These are phyloP conservation scores for Drosophila testacea DNA, from an alignment of 2,888 invertebrate species.

Conservation along the genomic window DNA sequence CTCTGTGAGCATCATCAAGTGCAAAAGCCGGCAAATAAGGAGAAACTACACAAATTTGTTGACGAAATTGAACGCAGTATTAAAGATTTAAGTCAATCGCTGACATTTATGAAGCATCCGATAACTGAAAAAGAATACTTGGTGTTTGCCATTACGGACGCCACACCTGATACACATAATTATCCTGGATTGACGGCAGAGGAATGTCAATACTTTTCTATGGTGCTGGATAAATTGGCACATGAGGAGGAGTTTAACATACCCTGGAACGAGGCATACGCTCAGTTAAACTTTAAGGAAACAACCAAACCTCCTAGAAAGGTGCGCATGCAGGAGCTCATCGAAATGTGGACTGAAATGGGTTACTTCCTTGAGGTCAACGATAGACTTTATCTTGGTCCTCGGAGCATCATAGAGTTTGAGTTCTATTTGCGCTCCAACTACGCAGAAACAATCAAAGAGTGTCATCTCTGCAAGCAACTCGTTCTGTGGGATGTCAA, in stretches of 20 bases:
- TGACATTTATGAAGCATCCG: slow-evolving; percentile 56
- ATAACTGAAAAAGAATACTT: slow-evolving; percentile 58
- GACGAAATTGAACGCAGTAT: slow-evolving; percentile 40
- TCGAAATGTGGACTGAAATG: slow-evolving; percentile 61
- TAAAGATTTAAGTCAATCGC: slow-evolving; percentile 43
- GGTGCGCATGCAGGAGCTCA: slow-evolving; percentile 53
- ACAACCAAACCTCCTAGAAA: slow-evolving; percentile 36
- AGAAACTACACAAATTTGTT: slow-evolving; percentile 53
- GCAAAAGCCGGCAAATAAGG: slow-evolving; percentile 39
- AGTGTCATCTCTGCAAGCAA: slow-evolving; percentile 56
- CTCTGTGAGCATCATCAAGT: slow-evolving; percentile 55
- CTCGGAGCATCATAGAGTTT: slow-evolving; percentile 64
- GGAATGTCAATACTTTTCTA: slow-evolving; percentile 63
- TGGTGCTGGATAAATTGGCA: slow-evolving; percentile 55
- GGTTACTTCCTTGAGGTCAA: slow-evolving; percentile 55
- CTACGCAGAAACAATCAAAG: slow-evolving; percentile 52
- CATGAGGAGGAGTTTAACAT: slow-evolving; percentile 42
- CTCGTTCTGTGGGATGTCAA: slow-evolving; percentile 66
- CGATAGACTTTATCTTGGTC: slow-evolving; percentile 57
- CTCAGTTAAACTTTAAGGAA: slow-evolving; percentile 18
- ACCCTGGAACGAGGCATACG: slow-evolving; percentile 61
- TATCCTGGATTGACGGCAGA: slow-evolving; percentile 56
- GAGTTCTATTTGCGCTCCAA: slow-evolving; percentile 61
- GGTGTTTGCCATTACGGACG: slow-evolving; percentile 60
- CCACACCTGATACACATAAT: slow-evolving; percentile 49